Conservation (phyloP, 2,888 invertebrate species). For the Encarsia formosa region DNA sequence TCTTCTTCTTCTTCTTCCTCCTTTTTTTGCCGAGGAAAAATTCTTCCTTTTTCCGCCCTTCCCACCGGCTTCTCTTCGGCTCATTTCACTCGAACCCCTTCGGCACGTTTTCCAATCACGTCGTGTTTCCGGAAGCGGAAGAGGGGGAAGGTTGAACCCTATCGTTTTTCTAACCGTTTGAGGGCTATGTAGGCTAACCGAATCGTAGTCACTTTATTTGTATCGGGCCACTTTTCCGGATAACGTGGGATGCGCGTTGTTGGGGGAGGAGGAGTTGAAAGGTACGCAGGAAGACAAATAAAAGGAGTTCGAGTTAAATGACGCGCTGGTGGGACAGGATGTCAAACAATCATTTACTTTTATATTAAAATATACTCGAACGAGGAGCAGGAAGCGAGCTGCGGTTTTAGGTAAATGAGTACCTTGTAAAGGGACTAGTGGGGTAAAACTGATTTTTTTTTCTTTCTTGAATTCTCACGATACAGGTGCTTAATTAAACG, state of each 20-base stretch:
- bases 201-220: conserved; percentile 14
- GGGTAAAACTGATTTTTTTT: no score
- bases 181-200: conserved; percentile 14
- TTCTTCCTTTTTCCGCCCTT: conserved; percentile 24
- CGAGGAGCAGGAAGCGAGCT: conserved; percentile 42
- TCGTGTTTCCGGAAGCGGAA: conserved; percentile 28
- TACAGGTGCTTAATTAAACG: no score
- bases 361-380: conserved; percentile 47
- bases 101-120: conserved; percentile 48
- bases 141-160: conserved; percentile 9
- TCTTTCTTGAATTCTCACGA: no score
- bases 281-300: conserved; percentile 31
- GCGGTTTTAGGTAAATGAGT: conserved; percentile 24
- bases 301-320: conserved; percentile 32
- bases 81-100: conserved; percentile 34
- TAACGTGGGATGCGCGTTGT: neutral
- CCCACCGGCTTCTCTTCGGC: conserved; percentile 22
- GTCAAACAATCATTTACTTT: conserved; percentile 49
- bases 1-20: conserved; percentile 22
- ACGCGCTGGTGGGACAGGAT: conserved; percentile 47
- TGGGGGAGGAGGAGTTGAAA: conserved; percentile 23
- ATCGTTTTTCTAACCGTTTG: conserved; percentile 22
- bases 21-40: no score
- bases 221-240: no score
- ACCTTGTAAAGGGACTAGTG: no score